phyloP scores from a whole-genome alignment of 2,888 invertebrate genomes.

The Nudaria mundana region DNA sequence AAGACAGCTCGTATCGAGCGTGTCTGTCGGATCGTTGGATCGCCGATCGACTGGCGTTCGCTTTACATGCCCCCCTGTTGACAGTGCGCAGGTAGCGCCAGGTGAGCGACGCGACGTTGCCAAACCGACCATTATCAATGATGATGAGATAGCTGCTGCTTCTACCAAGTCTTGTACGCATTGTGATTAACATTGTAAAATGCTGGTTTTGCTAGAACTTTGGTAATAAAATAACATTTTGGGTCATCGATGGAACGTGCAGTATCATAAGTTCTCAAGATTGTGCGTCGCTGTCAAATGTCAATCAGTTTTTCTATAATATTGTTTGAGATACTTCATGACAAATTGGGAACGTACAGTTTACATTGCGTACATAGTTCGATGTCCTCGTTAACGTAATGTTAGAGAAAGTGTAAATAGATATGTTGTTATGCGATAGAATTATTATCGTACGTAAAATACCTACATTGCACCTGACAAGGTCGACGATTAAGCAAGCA shows the following conservation, averaged over 20 bases:
- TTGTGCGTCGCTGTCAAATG: conserved; percentile 20
- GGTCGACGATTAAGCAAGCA: conserved; percentile 34
- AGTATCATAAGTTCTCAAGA: conserved; percentile 35
- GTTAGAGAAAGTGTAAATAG: conserved; percentile 48
- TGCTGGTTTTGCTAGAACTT: conserved; percentile 39
- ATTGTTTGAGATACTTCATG: conserved; percentile 28
- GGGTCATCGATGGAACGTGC: conserved; percentile 44
- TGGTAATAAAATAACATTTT: conserved; percentile 28
- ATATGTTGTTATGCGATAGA: conserved; percentile 33
- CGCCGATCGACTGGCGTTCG: conserved; percentile 56
- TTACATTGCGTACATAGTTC: conserved; percentile 47
- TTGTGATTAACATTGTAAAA: conserved; percentile 54
- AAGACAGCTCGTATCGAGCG: conserved; percentile 55
- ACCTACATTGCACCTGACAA: conserved; percentile 25
- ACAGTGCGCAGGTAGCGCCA: conserved; percentile 79
- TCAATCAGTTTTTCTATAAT: conserved; percentile 26
- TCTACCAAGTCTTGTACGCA: conserved; percentile 56
- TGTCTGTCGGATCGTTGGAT: conserved; percentile 62
- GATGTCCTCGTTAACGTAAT: conserved; percentile 40
- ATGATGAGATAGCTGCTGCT: conserved; percentile 71
- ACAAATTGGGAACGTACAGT: conserved; percentile 16
- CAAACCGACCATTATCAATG: conserved; percentile 78
- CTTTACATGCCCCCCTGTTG: conserved; percentile 71
- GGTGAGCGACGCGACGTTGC: conserved; percentile 78
- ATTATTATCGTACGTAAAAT: conserved; percentile 23